These are phyloP conservation scores for Sibirionetta formosa DNA, from an alignment of 2,797 vertebrate genomes.

Conservation along the genomic window DNA sequence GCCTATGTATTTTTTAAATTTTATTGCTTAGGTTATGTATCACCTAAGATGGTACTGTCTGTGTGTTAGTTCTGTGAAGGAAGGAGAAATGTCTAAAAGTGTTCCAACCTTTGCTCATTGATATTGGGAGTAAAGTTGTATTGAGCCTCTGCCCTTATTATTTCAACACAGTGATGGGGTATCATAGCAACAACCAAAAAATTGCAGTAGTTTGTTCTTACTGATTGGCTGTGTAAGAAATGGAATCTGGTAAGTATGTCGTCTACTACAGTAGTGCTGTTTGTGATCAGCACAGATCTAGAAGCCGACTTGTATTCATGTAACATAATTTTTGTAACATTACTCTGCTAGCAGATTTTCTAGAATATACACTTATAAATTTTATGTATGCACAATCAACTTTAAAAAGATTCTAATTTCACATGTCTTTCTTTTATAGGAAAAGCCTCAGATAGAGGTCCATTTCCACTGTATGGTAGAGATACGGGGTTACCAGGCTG, in stretches of 20 bases:
- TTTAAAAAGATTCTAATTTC: constrained; percentile 26
- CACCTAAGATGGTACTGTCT: background rate
- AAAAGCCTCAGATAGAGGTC: constrained; percentile 84
- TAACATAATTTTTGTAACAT: background rate
- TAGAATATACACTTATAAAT: background rate
- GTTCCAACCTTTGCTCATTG: background rate
- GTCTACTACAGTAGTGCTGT: background rate
- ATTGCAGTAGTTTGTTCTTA: background rate
- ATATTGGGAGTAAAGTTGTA: background rate
- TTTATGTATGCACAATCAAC: background rate
- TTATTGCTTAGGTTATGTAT: background rate
- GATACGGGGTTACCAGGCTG: constrained; percentile 90
- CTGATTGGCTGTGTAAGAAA: background rate
- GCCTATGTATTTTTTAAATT: background rate
- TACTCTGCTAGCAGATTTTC: background rate
- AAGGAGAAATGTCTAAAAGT: background rate
- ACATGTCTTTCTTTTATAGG: constrained; percentile 79
- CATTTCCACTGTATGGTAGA: constrained; percentile 88
- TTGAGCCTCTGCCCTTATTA: background rate
- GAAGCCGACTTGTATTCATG: background rate
- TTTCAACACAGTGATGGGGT: background rate
- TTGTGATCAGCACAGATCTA: background rate
- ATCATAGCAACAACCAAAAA: background rate
- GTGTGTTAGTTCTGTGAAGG: background rate
- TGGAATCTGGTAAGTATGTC: background rate